Evolutionary conservation across 2,113 vertebrate species (phyloP).

Genomic region (Chlamydotis undulata): DNA sequence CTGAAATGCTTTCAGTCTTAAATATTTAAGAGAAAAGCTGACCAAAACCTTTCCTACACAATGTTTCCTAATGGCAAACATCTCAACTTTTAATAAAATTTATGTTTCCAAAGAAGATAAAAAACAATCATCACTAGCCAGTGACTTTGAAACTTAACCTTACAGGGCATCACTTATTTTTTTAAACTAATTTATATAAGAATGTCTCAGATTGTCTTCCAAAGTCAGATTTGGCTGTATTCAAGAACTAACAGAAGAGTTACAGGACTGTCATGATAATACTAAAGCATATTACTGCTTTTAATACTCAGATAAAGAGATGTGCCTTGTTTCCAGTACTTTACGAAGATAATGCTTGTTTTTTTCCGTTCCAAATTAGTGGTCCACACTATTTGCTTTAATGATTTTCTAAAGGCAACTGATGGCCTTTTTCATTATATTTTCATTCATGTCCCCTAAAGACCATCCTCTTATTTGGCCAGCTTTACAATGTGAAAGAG

Average conservation of each 20-base stretch:
- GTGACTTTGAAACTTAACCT: neutral
- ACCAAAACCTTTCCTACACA: neutral
- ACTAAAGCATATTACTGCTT: neutral
- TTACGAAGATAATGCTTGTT: neutral
- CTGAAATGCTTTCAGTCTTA: neutral
- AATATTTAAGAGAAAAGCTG: neutral
- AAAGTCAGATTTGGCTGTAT: neutral
- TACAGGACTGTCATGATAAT: neutral
- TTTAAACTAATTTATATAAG: neutral
- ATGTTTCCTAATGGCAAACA: neutral
- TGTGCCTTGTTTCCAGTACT: neutral
- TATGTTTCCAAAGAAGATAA: neutral
- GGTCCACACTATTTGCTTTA: neutral
- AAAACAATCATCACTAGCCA: neutral
- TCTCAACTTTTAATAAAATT: neutral
- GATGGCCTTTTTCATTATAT: neutral
- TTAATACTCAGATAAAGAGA: neutral
- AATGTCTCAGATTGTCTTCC: neutral
- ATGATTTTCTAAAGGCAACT: neutral
- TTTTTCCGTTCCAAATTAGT: neutral
- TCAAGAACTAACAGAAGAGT: neutral
- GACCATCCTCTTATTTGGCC: neutral
- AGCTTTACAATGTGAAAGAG: neutral
- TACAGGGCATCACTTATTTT: neutral
- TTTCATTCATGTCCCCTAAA: neutral